A percentile compares a stretch with the other conserved stretches of the same genome.
phyloP scores from a whole-genome alignment of 2,797 vertebrate genomes.

The Scomberomorus guttatus region DNA sequence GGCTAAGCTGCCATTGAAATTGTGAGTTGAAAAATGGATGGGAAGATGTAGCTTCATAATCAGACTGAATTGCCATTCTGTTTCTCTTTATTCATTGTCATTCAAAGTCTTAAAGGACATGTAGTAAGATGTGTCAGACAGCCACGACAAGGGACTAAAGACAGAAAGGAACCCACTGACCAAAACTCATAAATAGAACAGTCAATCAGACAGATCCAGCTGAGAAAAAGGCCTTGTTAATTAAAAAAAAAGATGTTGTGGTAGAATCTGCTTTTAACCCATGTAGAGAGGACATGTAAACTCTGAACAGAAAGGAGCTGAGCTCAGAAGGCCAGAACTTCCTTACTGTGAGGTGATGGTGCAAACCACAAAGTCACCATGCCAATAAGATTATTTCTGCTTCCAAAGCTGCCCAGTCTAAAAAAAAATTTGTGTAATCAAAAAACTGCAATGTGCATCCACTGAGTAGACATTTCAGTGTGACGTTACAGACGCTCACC shows the following conservation, averaged over 20 bases:
- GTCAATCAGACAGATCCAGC: neutral
- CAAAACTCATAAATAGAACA: neutral
- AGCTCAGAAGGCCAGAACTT: neutral
- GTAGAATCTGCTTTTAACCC: neutral
- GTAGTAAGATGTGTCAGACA: neutral
- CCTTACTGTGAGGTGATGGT: neutral
- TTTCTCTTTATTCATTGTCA: neutral
- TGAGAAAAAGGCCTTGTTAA: neutral
- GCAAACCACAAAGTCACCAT: constrained; percentile 6
- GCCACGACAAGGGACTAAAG: neutral
- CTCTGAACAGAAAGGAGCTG: neutral
- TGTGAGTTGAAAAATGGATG: neutral
- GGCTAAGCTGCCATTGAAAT: neutral
- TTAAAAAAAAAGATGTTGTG: too few relatives aligned
- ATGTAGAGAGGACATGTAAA: neutral
- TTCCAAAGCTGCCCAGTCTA: neutral
- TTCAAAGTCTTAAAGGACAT: neutral
- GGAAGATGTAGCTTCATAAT: neutral
- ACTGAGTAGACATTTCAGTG: neutral
- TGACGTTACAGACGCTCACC: constrained; percentile 25
- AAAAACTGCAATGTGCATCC: neutral
- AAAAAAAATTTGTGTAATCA: constrained; percentile 13
- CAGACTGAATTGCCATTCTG: too few relatives aligned
- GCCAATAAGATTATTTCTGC: constrained; percentile 16
- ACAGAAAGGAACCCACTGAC: neutral